Base-by-base conservation (phyloP, 2,113 vertebrate species). In the Uria aalge region DNA sequence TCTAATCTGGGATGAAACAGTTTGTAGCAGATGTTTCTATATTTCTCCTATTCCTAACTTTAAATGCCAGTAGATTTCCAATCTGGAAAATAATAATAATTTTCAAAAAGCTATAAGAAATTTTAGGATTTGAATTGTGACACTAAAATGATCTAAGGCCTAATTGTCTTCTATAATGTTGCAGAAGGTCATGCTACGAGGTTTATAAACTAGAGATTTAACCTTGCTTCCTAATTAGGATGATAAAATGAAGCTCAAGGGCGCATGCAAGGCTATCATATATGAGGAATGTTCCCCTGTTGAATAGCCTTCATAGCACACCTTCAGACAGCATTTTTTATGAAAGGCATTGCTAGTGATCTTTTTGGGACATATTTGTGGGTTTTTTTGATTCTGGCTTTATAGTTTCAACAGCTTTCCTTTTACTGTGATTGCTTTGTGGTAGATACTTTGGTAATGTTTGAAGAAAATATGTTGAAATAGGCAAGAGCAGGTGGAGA, bases 21-120 rank as follows among this genome's bases (percentile, higher is more conserved):
- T 89, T 84, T 92, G 66, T 56, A 75, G 73, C 95, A 96, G 96
- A 94, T 96, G 93, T 96, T 96, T 92, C 85, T 93, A 5, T 94
- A 76, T 83, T 95, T 95, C 62, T 92, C 92, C 62, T 90, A 7
- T 73, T 92, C 55, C 57, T 50, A 59, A 50, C 56, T 79, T 79
- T 71, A 88, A 90, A 62, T 74, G 69, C 62, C 63, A 72, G 24
- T 26, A 76, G 36, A 75, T 79, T 79, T 94, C 19, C 78, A 88
- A n/a, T 38, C 48, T 74, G 47, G 41, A 52, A 86, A 78, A 88
- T 55, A 92, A 64, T 53, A 64, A 32, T 72, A 64, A 64, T 43
- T 21, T 38, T 34, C 56, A 38, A 56, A 20, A 34, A 48, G 38
- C 40, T 34, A 7, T 92, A 18, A 40, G 24, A 64, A 74, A 52